Evolutionary conservation across 2,888 invertebrate species (phyloP), one percentile per base, ranked within the genome.

Genomic region (Hymenopus coronatus): DNA sequence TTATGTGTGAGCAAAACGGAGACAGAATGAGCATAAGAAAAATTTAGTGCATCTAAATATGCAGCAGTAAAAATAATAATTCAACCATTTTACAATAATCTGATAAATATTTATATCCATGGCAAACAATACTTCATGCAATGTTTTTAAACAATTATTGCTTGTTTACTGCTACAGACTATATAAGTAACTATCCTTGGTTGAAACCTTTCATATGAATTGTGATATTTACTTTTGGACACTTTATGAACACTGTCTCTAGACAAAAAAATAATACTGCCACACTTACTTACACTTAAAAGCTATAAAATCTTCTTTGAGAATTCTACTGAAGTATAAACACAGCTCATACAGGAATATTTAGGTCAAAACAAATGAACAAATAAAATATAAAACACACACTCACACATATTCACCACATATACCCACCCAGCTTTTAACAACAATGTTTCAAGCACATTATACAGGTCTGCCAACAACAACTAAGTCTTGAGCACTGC

Each of bases 151-250:
- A 25, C 82, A 70, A 82, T 70, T 33, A 54, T 87, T 33, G 54
- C 88, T 88, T 70, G 30, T 40, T 88, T 88, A 89, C 90, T 90
- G 89, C 88, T 89, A 87, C 90, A 90, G 88, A 88, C 88, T 85
- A 85, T 85, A 33, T 3, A 70, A 88, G 46, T 88, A 46, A 85
- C 82, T 30, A 46, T 54, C 82, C 82, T 87, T 82, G 40, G 27
- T 82, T 70, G 28, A 86, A 46, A 81, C 28, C 86, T 81, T 25
- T 70, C 20, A 70, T 40, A 4, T 54, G 1, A 15, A 1, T 70
- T 70, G 20, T 70, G 25, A 20, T 0, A 15, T 20, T 70, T 2
- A 70, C 15, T 70, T 2, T 86, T 54, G 28, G 28, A 83, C 70
- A 84, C 33, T 84, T 88, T 70, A 70, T 54, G n/a, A 54, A 25